These are phyloP conservation scores for Myxocyprinus asiaticus DNA, from an alignment of 2,113 vertebrate genomes.

Conservation along the genomic window DNA sequence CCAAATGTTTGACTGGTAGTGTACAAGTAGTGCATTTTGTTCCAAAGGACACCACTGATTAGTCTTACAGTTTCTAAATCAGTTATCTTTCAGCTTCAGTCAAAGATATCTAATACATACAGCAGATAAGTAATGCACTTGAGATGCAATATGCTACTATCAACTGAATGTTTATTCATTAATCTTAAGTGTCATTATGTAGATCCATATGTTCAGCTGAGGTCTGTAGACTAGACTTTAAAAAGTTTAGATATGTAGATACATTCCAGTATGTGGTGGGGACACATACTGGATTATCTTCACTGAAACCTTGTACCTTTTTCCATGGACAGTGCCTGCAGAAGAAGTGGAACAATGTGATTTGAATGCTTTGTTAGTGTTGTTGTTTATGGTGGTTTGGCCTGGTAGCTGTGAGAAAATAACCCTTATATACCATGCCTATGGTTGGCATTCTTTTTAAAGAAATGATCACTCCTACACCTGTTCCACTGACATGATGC, in stretches of 20 bases:
- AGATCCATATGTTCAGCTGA: too few species aligned
- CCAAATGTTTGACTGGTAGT: too few species aligned
- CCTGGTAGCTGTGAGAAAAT: not conserved
- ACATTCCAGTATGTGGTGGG: too few species aligned
- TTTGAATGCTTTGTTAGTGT: not conserved
- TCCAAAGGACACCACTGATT: slow-evolving; percentile 3
- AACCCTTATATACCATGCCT: not conserved
- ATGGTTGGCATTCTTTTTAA: not conserved
- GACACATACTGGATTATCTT: not conserved
- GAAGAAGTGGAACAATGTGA: not conserved
- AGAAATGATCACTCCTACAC: not conserved
- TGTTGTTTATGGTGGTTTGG: not conserved
- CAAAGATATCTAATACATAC: too few species aligned
- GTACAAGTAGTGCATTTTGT: not conserved
- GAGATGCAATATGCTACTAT: too few species aligned
- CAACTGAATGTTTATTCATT: not conserved
- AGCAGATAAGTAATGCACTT: too few species aligned
- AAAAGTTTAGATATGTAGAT: too few species aligned
- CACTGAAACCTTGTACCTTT: not conserved
- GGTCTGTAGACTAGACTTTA: too few species aligned
- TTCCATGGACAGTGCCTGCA: not conserved
- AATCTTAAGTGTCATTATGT: not conserved
- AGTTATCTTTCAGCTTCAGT: too few species aligned
- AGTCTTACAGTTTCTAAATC: not conserved
- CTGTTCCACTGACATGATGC: too few species aligned